These are phyloP conservation scores for Megaceryle torquata DNA, from an alignment of 2,113 vertebrate genomes.

Conservation along the genomic window DNA sequence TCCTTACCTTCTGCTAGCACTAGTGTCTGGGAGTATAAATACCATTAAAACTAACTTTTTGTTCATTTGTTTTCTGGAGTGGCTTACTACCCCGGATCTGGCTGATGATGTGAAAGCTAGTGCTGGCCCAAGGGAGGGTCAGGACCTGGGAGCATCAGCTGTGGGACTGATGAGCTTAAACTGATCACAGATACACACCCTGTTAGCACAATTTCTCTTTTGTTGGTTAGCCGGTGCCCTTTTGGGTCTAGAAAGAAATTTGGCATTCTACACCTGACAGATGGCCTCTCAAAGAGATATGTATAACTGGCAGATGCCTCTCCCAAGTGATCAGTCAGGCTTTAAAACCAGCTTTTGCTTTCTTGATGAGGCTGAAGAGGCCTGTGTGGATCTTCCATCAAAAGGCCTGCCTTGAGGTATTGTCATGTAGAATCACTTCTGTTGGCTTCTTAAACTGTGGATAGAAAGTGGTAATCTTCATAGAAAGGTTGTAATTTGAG, in stretches of 20 bases:
- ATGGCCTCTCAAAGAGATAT: slow-evolving; percentile 27
- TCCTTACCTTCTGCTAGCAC: background rate
- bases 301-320: slow-evolving; percentile 26
- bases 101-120: background rate
- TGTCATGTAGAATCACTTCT: slow-evolving; percentile 47
- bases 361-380: slow-evolving; percentile 32
- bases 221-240: background rate
- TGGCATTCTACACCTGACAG: slow-evolving; percentile 30
- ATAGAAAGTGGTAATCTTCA: background rate
- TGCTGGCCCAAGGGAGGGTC: background rate
- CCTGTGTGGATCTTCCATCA: background rate
- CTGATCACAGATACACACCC: background rate
- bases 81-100: background rate
- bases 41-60: background rate
- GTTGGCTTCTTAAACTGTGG: background rate
- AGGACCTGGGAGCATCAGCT: background rate
- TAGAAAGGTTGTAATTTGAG: background rate
- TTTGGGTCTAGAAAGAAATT: background rate
- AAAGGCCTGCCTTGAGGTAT: slow-evolving; percentile 39
- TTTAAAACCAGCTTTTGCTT: background rate
- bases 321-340: slow-evolving; percentile 3
- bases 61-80: background rate
- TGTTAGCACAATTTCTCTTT: background rate
- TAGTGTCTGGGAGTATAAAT: background rate
- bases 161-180: background rate